Base-by-base conservation (phyloP, 37 sponge, comb jelly and placozoan genomes). In the Beroe ovata region DNA sequence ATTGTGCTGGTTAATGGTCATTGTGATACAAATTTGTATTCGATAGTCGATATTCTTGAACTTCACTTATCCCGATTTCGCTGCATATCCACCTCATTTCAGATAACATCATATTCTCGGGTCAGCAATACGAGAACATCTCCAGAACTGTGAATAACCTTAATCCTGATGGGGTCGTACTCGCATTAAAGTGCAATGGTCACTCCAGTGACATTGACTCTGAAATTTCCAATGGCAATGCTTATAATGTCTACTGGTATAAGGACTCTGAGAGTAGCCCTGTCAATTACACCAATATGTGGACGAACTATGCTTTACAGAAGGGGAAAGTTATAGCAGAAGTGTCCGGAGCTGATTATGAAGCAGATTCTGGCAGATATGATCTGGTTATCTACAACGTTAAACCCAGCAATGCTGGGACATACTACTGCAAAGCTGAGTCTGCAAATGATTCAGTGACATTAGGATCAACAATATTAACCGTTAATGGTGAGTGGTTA, bases 361-460 rank as follows among this genome's bases (percentile, higher is more conserved):
- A 26, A 1, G 2, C 34, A 14, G 35, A 34, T 32, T 19, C 16
- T 6, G 63, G 21, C 34, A 34, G 36, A 33, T 66, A 66, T 33
- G 69, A 66, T 33, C 36, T 66, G 69, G 33, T 66, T 19, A 66
- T 66, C 8, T 26, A 29, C 36, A 66, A 32, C 30, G 35, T 66
- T 3, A 25, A 30, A 30, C 25, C 33, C 14, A 34, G 36, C 8
- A 37, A 66, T 66, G 36, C 33, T 29, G 69, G 69, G 2, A 66
- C 69, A 26, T 66, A 66, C 30, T 66, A 14, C 18, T 66, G 69
- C 34, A 66, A 66, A 32, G 69, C 69, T 19, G 69, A 34, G 36
- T 66, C 69, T 18, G 30, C 18, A 66, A 37, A 11, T 34, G 32
- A 66, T 29, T 25, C 25, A 66, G 69, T 66, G 29, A 11, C 30